Percentiles rank a stretch among this genome's conserved stretches.
Conservation (phyloP, 2,797 vertebrate species). For the Helarctos malayanus region DNA sequence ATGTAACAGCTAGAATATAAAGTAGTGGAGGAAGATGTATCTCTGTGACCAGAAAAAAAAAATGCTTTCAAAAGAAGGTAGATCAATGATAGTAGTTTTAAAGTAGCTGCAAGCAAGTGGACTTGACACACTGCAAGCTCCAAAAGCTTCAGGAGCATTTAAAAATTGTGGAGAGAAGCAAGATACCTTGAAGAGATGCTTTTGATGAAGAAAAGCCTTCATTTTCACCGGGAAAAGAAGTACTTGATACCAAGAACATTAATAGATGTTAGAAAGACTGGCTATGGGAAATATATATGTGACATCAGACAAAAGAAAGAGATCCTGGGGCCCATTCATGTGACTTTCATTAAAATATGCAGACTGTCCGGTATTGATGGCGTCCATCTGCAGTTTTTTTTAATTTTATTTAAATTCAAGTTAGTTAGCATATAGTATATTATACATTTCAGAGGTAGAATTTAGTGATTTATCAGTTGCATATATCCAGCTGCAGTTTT, state of each 20-base stretch:
- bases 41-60: slow-evolving; percentile 52
- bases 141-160: slow-evolving; percentile 53
- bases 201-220: slow-evolving; percentile 39
- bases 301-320: slow-evolving; percentile 10
- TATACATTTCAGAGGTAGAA: background rate
- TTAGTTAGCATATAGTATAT: background rate
- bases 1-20: slow-evolving; percentile 59
- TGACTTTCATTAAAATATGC: slow-evolving; percentile 73
- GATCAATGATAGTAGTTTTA: slow-evolving; percentile 56
- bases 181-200: slow-evolving; percentile 46
- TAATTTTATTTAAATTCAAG: background rate
- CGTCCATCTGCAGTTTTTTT: slow-evolving; percentile 27
- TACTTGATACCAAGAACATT: slow-evolving; percentile 47
- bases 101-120: slow-evolving; percentile 50
- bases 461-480: background rate
- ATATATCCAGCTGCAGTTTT: background rate
- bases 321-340: slow-evolving; percentile 17
- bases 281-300: slow-evolving; percentile 36
- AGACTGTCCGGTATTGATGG: slow-evolving; percentile 35
- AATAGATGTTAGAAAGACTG: slow-evolving; percentile 34
- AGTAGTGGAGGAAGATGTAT: slow-evolving; percentile 15
- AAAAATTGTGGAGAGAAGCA: slow-evolving; percentile 47
- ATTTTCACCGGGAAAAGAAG: slow-evolving; percentile 57
- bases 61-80: slow-evolving; percentile 27
- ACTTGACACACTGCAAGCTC: slow-evolving; percentile 59